These are phyloP conservation scores for Peromyscus leucopus DNA, from an alignment of 2,113 vertebrate genomes.

Conservation along the genomic window DNA sequence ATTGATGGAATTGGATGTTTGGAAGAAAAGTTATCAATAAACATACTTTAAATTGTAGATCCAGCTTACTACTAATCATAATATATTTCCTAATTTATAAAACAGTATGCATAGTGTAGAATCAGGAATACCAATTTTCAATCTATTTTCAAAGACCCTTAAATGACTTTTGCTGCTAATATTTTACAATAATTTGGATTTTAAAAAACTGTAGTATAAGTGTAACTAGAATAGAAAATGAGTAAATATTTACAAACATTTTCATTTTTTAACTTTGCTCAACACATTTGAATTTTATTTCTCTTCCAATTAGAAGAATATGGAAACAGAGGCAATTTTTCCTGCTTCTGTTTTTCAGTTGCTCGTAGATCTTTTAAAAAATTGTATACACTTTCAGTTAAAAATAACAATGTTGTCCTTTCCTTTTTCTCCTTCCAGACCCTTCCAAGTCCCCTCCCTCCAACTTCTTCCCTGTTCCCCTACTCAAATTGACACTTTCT, in stretches of 20 bases:
- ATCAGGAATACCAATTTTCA: slow-evolving; percentile 11
- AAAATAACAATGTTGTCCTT: neutral
- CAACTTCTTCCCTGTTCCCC: neutral
- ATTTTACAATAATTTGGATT: neutral
- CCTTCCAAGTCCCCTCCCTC: neutral
- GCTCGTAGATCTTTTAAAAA: neutral
- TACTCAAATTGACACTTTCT: neutral
- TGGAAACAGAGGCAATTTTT: neutral
- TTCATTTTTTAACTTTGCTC: slow-evolving; percentile 46
- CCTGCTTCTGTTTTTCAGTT: neutral
- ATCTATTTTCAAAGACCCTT: neutral
- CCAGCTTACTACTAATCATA: neutral
- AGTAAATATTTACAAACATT: slow-evolving; percentile 37
- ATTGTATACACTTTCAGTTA: too few relatives aligned
- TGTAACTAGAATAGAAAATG: slow-evolving; percentile 28
- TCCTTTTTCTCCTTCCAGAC: neutral
- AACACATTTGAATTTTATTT: neutral
- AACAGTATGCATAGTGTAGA: neutral
- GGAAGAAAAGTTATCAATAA: neutral
- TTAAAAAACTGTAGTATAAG: slow-evolving; percentile 22
- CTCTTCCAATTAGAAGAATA: neutral
- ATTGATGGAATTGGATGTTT: neutral
- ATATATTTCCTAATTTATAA: slow-evolving; percentile 14
- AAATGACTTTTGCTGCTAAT: slow-evolving; percentile 8
- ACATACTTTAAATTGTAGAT: slow-evolving; percentile 12